Percentiles rank a stretch among this genome's conserved stretches.
These are phyloP conservation scores for Gonatopus flavifemur DNA, from an alignment of 1,140 invertebrate genomes.

Conservation along the genomic window DNA sequence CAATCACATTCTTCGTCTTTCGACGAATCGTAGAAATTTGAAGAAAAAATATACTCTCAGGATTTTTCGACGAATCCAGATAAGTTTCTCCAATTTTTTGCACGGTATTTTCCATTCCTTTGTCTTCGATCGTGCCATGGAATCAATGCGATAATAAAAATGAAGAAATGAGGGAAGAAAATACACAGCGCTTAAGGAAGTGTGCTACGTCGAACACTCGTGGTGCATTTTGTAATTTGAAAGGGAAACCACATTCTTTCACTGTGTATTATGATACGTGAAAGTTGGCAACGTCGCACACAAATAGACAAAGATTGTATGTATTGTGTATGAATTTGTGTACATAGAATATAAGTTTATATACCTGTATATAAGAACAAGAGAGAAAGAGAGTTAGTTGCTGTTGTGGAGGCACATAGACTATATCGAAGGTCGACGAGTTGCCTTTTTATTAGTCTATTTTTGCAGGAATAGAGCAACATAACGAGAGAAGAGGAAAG, in stretches of 20 bases:
- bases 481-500: too few species aligned
- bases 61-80: too few species aligned
- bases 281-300: conserved; percentile 44
- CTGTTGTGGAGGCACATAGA: conserved; percentile 30
- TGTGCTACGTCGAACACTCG: conserved; percentile 22
- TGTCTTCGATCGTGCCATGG: too few species aligned
- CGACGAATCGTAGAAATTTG: too few species aligned
- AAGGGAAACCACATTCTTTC: conserved; percentile 57
- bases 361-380: too few species aligned
- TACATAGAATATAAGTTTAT: too few species aligned
- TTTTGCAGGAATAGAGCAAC: conserved; percentile 38
- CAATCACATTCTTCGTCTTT: too few species aligned
- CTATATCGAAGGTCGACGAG: conserved; percentile 53
- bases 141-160: too few species aligned
- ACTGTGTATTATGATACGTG: conserved; percentile 56
- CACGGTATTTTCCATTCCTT: too few species aligned
- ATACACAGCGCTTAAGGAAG: conserved; percentile 34
- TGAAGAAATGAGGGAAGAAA: conserved; percentile 15
- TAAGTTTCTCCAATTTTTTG: too few species aligned
- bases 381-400: conserved; percentile 24
- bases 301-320: neutral
- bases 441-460: conserved; percentile 41
- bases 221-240: conserved; percentile 55
- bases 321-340: too few species aligned
- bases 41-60: too few species aligned